These are phyloP conservation scores for Stegodyphus dumicola DNA, from an alignment of 1,140 invertebrate species.

Conservation along the genomic window DNA sequence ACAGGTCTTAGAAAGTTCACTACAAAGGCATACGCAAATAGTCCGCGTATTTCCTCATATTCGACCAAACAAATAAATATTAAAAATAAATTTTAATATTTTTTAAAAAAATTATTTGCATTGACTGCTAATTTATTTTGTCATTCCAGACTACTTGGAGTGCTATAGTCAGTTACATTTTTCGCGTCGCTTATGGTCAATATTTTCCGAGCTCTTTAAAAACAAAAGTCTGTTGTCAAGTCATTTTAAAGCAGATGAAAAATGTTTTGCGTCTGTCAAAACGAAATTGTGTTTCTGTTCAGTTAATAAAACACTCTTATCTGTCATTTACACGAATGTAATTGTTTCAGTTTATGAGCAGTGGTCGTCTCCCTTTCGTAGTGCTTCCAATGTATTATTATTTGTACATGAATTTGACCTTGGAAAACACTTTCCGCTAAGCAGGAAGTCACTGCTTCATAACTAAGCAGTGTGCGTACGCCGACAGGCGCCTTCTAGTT, in stretches of 20 bases:
- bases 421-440: conserved; percentile 5
- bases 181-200: too few relatives aligned
- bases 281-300: not conserved
- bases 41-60: too few relatives aligned
- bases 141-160: too few relatives aligned
- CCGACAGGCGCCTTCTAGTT: not conserved
- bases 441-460: conserved; percentile 40
- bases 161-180: too few relatives aligned
- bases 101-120: too few relatives aligned
- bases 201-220: too few relatives aligned
- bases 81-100: too few relatives aligned
- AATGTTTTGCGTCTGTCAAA: not conserved
- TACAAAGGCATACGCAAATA: too few relatives aligned
- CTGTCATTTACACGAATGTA: not conserved
- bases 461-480: not conserved
- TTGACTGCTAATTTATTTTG: too few relatives aligned
- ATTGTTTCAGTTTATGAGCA: conserved; percentile 16
- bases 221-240: too few relatives aligned
- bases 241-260: not conserved
- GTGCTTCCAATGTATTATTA: not conserved
- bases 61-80: too few relatives aligned
- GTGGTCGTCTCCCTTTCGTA: conserved; percentile 8
- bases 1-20: too few relatives aligned
- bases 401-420: conserved; percentile 15
- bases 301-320: conserved; percentile 24